Base-by-base conservation (phyloP, 2,113 vertebrate genomes). In the Rousettus leschenaultii region DNA sequence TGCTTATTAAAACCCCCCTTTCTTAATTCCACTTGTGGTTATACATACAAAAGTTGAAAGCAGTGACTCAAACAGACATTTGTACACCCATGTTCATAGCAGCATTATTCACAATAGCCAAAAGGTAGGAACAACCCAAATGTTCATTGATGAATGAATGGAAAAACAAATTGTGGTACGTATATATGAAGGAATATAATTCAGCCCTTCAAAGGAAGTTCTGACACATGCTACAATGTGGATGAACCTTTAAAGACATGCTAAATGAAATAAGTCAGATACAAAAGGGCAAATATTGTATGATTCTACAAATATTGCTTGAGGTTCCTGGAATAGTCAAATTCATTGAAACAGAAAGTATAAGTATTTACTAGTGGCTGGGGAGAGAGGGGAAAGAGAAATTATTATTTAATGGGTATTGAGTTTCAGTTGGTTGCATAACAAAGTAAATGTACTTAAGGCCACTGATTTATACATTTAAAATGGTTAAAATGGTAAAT, bases 321-420 rank as follows among this genome's bases (percentile, higher is more conserved):
- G 24, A 94, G 30, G 38, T 85, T 71, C 21, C 55, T 55, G 35
- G n/a, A 73, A 79, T 4, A 63, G 43, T 59, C 83, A 57, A 13
- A 59, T 71, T 61, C 38, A 91, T 1, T 55, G 51, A 92, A 21
- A 73, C 14, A 80, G 66, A 55, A 65, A 87, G 35, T 40, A 0
- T 48, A 87, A 5, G 19, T 57, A 48, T 77, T 77, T 78, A 43
- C 35, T 5, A 21, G 68, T 30, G 53, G 33, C 13, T 63, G 13
- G 3, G 4, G 9, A 16, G 30, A 33, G 21, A 2, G 4, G 3
- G 0, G 28, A 15, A 30, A 6, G 11, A 15, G 21, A 22, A 55
- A 8, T 16, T 21, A 48, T 12, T 78, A 10, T 55, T 80, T 84
- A 71, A 55, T 24, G 38, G 24, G 53, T 16, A 57, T 33, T 35